These are phyloP conservation scores for Diaphora mendica DNA, from an alignment of 2,888 invertebrate species.

Conservation along the genomic window DNA sequence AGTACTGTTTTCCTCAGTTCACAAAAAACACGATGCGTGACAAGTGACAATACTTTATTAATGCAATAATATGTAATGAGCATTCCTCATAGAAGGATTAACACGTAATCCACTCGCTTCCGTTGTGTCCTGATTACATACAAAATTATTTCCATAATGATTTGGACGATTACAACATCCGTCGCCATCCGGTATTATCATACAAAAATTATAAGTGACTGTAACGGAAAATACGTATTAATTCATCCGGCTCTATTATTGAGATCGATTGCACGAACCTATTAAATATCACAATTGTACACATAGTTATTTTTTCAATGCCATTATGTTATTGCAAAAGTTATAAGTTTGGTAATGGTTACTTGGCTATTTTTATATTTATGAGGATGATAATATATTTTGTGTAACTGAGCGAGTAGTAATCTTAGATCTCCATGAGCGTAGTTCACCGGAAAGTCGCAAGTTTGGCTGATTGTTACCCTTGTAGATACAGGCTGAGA, in stretches of 20 bases:
- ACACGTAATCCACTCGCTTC: conserved; percentile 32
- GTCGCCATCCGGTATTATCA: conserved; percentile 15
- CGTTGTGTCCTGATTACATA: conserved; percentile 29
- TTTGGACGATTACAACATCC: conserved; percentile 18
- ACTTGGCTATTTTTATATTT: not conserved
- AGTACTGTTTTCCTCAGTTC: conserved; percentile 11
- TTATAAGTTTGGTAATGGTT: not conserved
- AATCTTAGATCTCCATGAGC: too few relatives aligned
- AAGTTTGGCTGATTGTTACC: not conserved
- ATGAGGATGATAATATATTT: not conserved
- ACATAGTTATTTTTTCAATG: not conserved
- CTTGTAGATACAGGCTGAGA: not conserved
- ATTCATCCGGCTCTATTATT: conserved; percentile 12
- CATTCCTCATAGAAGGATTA: conserved; percentile 31
- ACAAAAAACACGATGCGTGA: conserved; percentile 28
- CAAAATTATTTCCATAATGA: conserved; percentile 28
- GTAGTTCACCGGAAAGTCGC: too few relatives aligned
- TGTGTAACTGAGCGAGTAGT: not conserved
- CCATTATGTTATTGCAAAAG: not conserved
- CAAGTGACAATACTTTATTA: conserved; percentile 34
- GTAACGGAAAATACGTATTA: conserved; percentile 15
- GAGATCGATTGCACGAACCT: not conserved
- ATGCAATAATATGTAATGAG: conserved; percentile 28
- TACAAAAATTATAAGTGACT: conserved; percentile 15
- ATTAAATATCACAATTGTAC: not conserved